Evolutionary conservation across 53 echinoderm and acorn worm genomes (phyloP).

Genomic region (Zoroaster sp.): DNA sequence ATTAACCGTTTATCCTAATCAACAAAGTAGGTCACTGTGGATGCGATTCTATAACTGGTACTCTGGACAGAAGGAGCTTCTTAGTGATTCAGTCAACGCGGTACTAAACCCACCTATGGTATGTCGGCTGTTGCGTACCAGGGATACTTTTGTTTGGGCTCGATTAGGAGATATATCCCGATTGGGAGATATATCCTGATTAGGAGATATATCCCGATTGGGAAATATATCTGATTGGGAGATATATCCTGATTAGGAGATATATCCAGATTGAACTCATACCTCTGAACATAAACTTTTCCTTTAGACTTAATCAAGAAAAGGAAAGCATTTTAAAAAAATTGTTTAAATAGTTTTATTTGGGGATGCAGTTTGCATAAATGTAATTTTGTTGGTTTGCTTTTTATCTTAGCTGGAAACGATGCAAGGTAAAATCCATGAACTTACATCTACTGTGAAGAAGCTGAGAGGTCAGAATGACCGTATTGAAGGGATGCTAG

Average conservation of each 20-base stretch:
- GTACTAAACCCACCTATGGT: conserved; percentile 89
- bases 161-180: not conserved
- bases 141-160: not conserved
- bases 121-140: not conserved
- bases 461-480: conserved; percentile 72
- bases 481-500: conserved; percentile 77
- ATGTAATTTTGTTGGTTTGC: not conserved
- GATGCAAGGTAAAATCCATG: no score
- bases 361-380: not conserved
- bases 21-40: not conserved
- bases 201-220: no score
- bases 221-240: no score
- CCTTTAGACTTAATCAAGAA: no score
- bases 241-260: no score
- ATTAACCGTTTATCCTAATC: conserved; percentile 78
- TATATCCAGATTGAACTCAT: no score
- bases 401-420: no score
- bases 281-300: no score
- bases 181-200: no score
- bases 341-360: not conserved
- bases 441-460: conserved; percentile 41
- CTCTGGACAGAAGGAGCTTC: conserved; percentile 60
- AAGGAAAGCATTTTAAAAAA: no score
- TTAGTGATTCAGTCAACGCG: conserved; percentile 67
- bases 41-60: conserved; percentile 49